Evolutionary conservation across 1,140 invertebrate genomes (phyloP), one percentile per base, ranked within the genome.

Genomic region (Drosophila murphyi): DNA sequence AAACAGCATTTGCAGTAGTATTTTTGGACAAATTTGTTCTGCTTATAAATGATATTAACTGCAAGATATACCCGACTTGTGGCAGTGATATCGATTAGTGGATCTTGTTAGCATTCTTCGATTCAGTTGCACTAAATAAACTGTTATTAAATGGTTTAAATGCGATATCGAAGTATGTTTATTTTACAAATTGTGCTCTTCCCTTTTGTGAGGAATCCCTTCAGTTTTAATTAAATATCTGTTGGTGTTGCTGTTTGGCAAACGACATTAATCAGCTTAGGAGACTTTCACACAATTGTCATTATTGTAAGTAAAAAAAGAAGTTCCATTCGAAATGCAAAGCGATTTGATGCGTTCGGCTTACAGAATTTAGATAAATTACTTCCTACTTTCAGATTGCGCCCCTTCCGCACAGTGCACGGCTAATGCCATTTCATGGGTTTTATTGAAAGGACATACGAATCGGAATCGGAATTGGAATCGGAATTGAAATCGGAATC

Each of bases 291-390:
- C 65, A 75, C 60, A 56, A 75, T 78, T 78, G 61, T 70, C 59
- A 61, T 50, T 51, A 60, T 10, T 39, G 52, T 12, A 59, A 59
- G 64, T 41, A 55, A 32, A 73, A 55, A 20, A 20, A 20, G 1
- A 20, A 20, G 20, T 63, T 43, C 29, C 55, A 70, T 43, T 39
- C 52, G 28, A 67, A 71, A 82, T 82, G 80, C 80, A 82, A 82
- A 83, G 68, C 63, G 55, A 47, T 70, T 76, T 61, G 61, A 48
- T 80, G 67, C 54, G 34, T 72, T 47, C 62, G 37, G 72, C 56
- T 76, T 78, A 65, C n/a, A 51, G 67, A 75, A 71, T 78, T 56
- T 65, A 83, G 72, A 83, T 80, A 61, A 71, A 79, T 82, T 62
- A 62, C 75, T 87, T 86, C 78, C 76, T 65, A 79, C 78, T 79